Evolutionary conservation across 2,113 vertebrate species (phyloP).

Genomic region (Miniopterus natalensis): DNA sequence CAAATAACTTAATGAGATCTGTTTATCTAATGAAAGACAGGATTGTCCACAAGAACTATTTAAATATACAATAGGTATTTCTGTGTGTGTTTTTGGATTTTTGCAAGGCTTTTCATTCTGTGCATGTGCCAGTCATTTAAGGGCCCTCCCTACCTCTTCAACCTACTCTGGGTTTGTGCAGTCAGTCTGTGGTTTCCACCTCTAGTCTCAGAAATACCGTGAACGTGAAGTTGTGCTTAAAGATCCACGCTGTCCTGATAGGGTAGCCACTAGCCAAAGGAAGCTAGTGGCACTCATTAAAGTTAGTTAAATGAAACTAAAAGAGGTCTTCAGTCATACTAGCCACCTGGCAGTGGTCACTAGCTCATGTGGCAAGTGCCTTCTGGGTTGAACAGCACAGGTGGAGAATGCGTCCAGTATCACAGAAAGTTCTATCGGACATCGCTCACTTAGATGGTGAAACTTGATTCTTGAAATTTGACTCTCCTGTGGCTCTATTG

Average conservation of each 20-base stretch:
- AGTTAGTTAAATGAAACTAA: not conserved
- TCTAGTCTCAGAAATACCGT: not conserved
- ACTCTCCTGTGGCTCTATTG: not conserved
- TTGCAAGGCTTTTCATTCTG: not conserved
- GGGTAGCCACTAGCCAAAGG: not conserved
- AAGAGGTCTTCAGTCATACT: not conserved
- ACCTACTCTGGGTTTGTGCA: not conserved
- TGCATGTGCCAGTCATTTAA: not conserved
- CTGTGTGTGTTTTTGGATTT: not conserved
- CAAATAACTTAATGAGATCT: not conserved
- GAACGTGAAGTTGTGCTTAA: not conserved
- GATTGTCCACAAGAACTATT: not conserved
- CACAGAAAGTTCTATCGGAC: not conserved
- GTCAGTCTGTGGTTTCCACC: not conserved
- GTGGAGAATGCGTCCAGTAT: not conserved
- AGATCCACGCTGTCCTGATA: not conserved
- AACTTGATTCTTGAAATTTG: not conserved
- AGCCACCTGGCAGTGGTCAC: not conserved
- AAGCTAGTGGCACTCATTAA: not conserved
- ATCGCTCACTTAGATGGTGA: too few species aligned
- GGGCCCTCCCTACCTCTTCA: not conserved
- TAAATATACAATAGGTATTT: not conserved
- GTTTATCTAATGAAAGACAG: not conserved
- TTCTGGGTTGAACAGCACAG: not conserved
- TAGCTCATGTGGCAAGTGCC: not conserved